A percentile compares a stretch with the other conserved stretches of the same genome.
phyloP scores from a whole-genome alignment of 2,797 vertebrate species.

The Sebastes trivittatus region DNA sequence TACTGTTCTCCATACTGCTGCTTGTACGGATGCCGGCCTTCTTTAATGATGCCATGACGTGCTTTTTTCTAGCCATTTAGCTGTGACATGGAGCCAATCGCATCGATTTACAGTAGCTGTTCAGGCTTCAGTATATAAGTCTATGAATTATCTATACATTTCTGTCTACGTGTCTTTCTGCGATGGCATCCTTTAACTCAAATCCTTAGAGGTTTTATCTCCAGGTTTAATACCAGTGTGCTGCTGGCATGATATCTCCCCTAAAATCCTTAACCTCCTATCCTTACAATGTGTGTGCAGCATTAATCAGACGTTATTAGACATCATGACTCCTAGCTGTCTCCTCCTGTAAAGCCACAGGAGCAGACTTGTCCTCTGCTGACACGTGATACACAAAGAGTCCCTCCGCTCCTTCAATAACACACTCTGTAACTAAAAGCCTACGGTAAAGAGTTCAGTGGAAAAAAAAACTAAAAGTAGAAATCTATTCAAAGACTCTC shows the following conservation, averaged over 20 bases:
- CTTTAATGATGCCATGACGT: constrained; percentile 17
- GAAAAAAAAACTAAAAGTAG: background rate
- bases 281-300: background rate
- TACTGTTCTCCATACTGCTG: constrained; percentile 53
- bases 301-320: constrained; percentile 45
- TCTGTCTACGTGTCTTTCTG: background rate
- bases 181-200: background rate
- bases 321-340: constrained; percentile 27
- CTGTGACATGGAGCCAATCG: background rate
- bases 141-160: background rate
- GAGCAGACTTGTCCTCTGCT: constrained; percentile 35
- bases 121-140: background rate
- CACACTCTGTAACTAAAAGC: constrained; percentile 6
- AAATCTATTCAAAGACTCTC: constrained; percentile 16
- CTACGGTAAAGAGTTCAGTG: constrained; percentile 6
- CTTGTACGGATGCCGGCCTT: constrained; percentile 12
- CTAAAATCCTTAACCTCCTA: constrained; percentile 33
- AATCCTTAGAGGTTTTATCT: constrained; percentile 2
- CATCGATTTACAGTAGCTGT: background rate
- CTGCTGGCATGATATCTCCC: background rate
- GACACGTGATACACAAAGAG: constrained; percentile 45
- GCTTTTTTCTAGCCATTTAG: background rate
- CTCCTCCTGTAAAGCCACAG: constrained; percentile 17
- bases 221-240: background rate
- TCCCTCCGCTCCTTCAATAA: constrained; percentile 19